phyloP scores from a whole-genome alignment of 2,797 vertebrate genomes.

The Leptoclinus maculatus region DNA sequence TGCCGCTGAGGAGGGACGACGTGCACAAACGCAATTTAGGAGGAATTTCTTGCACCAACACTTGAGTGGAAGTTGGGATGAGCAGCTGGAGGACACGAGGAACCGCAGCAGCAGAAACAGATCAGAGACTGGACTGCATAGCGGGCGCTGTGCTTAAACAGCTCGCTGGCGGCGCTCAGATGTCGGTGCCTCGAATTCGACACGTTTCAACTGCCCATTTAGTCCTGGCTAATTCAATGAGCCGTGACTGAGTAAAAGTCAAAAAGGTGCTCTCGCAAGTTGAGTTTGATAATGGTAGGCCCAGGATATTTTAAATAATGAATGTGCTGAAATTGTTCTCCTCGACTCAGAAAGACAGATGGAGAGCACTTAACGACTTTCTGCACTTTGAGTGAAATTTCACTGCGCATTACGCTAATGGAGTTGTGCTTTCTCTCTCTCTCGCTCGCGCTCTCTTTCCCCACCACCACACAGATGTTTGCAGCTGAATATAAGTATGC shows the following conservation, averaged over 20 bases:
- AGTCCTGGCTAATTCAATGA: constrained; percentile 69
- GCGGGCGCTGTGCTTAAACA: constrained; percentile 21
- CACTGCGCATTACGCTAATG: constrained; percentile 87
- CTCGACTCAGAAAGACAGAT: constrained; percentile 84
- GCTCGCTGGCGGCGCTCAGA: constrained; percentile 25
- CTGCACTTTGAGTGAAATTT: constrained; percentile 82
- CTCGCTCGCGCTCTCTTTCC: constrained; percentile 27
- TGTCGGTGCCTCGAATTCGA: constrained; percentile 54
- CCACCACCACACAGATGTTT: constrained; percentile 80
- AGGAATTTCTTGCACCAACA: constrained; percentile 12
- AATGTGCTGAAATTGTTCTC: constrained; percentile 79
- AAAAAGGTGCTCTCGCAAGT: constrained; percentile 68
- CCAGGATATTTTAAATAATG: constrained; percentile 84
- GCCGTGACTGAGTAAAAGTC: constrained; percentile 71
- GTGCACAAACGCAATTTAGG: neutral
- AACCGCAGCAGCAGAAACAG: constrained; percentile 18
- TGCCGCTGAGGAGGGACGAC: neutral
- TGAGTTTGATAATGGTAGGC: constrained; percentile 70
- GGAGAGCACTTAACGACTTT: constrained; percentile 87
- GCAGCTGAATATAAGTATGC: constrained; percentile 85
- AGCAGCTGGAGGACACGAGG: constrained; percentile 12
- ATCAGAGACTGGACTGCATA: constrained; percentile 29
- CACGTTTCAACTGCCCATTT: constrained; percentile 64
- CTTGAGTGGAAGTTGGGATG: constrained; percentile 4
- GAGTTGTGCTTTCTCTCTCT: constrained; percentile 73